These are phyloP conservation scores for Schlechtendalia chinensis DNA, from an alignment of 1,140 invertebrate species.

Conservation along the genomic window DNA sequence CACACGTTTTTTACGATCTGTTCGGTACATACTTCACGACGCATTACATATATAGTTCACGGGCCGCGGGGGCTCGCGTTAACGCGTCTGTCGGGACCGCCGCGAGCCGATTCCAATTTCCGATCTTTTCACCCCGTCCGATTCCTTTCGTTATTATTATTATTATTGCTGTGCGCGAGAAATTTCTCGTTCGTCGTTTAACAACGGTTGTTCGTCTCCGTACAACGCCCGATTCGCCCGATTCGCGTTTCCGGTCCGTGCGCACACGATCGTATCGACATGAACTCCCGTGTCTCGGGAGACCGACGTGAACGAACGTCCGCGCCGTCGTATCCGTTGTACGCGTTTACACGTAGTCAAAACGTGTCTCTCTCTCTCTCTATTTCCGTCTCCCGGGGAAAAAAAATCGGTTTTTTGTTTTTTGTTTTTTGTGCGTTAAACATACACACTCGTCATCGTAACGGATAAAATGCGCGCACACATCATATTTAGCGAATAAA, in stretches of 20 bases:
- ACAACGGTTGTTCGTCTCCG: too few species aligned
- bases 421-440: too few species aligned
- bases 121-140: not conserved
- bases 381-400: too few species aligned
- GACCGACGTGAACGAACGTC: not conserved
- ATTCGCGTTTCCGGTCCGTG: too few species aligned
- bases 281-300: not conserved
- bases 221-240: too few species aligned
- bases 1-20: constrained; percentile 24
- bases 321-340: too few species aligned
- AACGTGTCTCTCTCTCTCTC: not conserved
- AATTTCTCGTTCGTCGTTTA: too few species aligned
- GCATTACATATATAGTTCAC: not conserved
- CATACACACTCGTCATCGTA: too few species aligned
- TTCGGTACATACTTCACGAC: constrained; percentile 26
- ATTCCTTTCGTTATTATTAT: not conserved
- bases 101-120: not conserved
- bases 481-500: not conserved
- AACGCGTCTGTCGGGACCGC: not conserved
- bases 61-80: too few species aligned
- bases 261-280: too few species aligned
- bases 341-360: not conserved
- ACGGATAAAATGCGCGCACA: not conserved
- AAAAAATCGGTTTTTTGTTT: too few species aligned
- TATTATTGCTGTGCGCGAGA: too few species aligned